Percentiles rank a stretch among this genome's conserved stretches.
These are phyloP conservation scores for silkworm (Bombyx mori) DNA, from an alignment of 1,140 invertebrate genomes.

Conservation along the genomic window ASM3026992v2 NC_085110.1:12363501-12364000, in stretches of 20 bases:
- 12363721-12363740: constrained; percentile 60
- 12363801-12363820: constrained; percentile 24
- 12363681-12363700: constrained; percentile 32
- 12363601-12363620: too few species aligned
- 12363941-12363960: constrained; percentile 59
- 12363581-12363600: too few species aligned
- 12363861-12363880: constrained; percentile 46
- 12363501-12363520: too few species aligned
- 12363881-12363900: constrained; percentile 62
- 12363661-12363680: too few species aligned
- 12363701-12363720: constrained; percentile 56
- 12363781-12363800: constrained; percentile 62
- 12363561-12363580: too few species aligned
- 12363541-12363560: too few species aligned
- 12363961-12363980: constrained; percentile 60
- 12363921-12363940: constrained; percentile 70
- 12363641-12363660: too few species aligned
- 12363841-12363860: constrained; percentile 34
- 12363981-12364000: constrained; percentile 67
- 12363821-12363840: constrained; percentile 39
- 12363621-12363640: too few species aligned
- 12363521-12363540: too few species aligned
- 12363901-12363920: constrained; percentile 58
- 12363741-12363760: constrained; percentile 56
- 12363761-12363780: constrained; percentile 70